Conservation (phyloP, 2,888 invertebrate species). For the Lobophora halterata region DNA sequence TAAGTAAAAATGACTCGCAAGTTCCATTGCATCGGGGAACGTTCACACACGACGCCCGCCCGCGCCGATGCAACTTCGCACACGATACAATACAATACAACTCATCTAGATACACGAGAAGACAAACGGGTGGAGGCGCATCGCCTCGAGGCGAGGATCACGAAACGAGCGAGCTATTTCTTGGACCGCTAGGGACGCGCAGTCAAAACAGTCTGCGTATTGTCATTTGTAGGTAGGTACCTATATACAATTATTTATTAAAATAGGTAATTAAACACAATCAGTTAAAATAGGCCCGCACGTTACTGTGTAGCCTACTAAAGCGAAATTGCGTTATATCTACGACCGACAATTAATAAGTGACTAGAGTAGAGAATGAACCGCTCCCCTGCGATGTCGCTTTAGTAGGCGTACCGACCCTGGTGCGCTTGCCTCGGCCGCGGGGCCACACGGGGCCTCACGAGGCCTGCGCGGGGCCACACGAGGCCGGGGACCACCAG, state of each 20-base stretch:
- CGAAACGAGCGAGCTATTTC: conserved; percentile 15
- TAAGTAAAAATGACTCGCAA: conserved; percentile 69
- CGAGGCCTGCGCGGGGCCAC: too few relatives aligned
- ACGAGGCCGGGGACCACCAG: neutral
- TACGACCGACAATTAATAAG: conserved; percentile 11
- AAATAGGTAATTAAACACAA: conserved; percentile 16
- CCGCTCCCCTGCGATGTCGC: conserved; percentile 15
- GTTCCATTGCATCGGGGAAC: conserved; percentile 45
- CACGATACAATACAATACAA: conserved; percentile 3
- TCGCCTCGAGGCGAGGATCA: neutral
- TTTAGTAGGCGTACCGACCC: conserved; percentile 15
- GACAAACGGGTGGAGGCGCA: conserved; percentile 13
- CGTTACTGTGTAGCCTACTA: conserved; percentile 19
- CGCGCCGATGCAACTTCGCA: neutral
- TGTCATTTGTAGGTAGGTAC: conserved; percentile 23
- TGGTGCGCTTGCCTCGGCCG: neutral
- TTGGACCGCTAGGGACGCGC: conserved; percentile 23
- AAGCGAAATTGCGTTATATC: conserved; percentile 17
- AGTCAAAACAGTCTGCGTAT: conserved; percentile 17
- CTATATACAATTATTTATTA: too few relatives aligned
- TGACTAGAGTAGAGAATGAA: conserved; percentile 19
- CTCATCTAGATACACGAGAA: conserved; percentile 15
- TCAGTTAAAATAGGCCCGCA: conserved; percentile 14
- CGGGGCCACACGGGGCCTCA: conserved; percentile 1
- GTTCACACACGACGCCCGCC: conserved; percentile 8